Conservation (phyloP, 2,888 invertebrate genomes). For the Habroteleia sp. region DNA sequence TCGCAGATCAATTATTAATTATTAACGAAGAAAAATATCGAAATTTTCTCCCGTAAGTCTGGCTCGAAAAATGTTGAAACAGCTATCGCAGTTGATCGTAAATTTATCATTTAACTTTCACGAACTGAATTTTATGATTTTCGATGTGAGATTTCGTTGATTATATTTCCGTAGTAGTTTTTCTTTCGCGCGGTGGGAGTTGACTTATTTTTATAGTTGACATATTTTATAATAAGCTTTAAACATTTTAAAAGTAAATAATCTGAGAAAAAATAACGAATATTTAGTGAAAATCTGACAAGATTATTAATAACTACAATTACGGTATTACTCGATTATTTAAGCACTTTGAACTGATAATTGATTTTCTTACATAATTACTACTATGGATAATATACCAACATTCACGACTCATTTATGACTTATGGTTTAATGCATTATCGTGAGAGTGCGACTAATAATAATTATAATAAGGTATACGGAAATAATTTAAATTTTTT, state of each 20-base stretch:
- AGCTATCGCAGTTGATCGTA: slow-evolving; percentile 12
- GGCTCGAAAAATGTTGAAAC: slow-evolving; percentile 20
- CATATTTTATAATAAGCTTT: too few species aligned
- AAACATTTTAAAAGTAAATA: too few species aligned
- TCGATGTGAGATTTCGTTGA: slow-evolving; percentile 2
- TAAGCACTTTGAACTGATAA: slow-evolving; percentile 70
- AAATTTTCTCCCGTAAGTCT: slow-evolving; percentile 14
- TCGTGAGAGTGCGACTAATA: slow-evolving; percentile 21
- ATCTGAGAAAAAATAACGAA: slow-evolving; percentile 39
- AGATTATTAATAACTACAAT: slow-evolving; percentile 75
- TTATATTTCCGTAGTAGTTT: not conserved
- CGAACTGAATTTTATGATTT: slow-evolving; percentile 7
- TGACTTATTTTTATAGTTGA: too few species aligned
- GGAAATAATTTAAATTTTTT: too few species aligned
- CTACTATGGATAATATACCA: slow-evolving; percentile 59
- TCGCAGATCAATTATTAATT: slow-evolving; percentile 25
- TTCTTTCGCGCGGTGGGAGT: too few species aligned
- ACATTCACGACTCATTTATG: slow-evolving; percentile 54
- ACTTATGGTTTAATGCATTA: slow-evolving; percentile 23
- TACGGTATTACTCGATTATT: too few species aligned
- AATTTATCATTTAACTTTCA: slow-evolving; percentile 45
- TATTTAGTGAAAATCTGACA: slow-evolving; percentile 74
- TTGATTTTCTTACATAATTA: slow-evolving; percentile 74
- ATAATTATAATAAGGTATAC: too few species aligned
- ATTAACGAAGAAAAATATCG: slow-evolving; percentile 10